phyloP scores from a whole-genome alignment of 2,113 vertebrate genomes.

The Embiotoca jacksoni region DNA sequence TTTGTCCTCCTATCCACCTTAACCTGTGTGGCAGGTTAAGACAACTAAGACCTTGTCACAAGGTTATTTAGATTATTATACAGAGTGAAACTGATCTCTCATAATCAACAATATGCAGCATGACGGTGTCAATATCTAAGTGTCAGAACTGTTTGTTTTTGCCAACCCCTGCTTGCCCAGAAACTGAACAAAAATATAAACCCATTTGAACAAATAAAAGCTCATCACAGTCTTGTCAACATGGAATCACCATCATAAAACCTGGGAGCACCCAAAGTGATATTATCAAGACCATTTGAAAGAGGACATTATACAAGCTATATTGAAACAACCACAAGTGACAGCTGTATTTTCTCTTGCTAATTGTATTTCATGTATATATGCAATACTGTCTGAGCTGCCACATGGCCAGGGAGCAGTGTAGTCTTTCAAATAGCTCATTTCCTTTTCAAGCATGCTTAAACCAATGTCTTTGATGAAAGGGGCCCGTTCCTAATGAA shows the following conservation, averaged over 20 bases:
- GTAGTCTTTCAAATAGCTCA: conserved; percentile 76
- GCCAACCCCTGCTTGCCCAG: neutral
- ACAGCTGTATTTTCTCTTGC: conserved; percentile 49
- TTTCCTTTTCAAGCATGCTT: conserved; percentile 78
- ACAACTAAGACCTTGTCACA: neutral
- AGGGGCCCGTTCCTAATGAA: conserved; percentile 75
- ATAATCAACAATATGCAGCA: neutral
- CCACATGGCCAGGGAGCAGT: conserved; percentile 66
- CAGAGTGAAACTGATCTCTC: neutral
- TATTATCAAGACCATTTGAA: conserved; percentile 46
- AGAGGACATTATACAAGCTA: conserved; percentile 25
- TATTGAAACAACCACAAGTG: conserved; percentile 28
- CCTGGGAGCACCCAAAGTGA: conserved; percentile 45
- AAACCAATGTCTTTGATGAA: conserved; percentile 80
- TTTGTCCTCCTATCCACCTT: neutral
- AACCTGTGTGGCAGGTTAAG: neutral
- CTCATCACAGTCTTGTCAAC: conserved; percentile 16
- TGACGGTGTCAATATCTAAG: neutral
- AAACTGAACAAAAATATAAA: conserved; percentile 54
- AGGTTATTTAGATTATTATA: neutral
- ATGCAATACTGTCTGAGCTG: conserved; percentile 32
- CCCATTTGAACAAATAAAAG: neutral
- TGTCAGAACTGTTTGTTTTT: conserved; percentile 5
- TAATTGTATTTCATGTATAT: conserved; percentile 64
- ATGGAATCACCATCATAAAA: conserved; percentile 42